phyloP scores from a whole-genome alignment of 1,140 invertebrate species.

The Pseudomyrmex pallidus region DNA sequence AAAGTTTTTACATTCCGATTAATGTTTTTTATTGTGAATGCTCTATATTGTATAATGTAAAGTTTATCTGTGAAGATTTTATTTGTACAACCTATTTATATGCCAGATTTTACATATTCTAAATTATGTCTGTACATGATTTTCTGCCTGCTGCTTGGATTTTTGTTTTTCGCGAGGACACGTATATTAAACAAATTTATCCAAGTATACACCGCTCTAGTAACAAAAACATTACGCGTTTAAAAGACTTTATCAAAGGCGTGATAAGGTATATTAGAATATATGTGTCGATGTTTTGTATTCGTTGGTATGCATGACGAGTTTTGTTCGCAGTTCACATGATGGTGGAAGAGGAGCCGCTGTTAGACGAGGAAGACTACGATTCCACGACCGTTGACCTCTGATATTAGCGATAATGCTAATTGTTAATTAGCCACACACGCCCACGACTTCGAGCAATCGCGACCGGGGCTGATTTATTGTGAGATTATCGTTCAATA shows the following conservation, averaged over 20 bases:
- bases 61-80: not conserved
- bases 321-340: conserved; percentile 83
- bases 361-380: conserved; percentile 80
- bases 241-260: not conserved
- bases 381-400: conserved; percentile 80
- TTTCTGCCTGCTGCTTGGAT: conserved; percentile 57
- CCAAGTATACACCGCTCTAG: too few relatives aligned
- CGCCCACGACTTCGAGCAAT: not conserved
- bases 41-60: not conserved
- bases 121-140: conserved; percentile 62
- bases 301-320: conserved; percentile 81
- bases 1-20: not conserved
- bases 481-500: not conserved
- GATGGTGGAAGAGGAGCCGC: conserved; percentile 81
- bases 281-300: conserved; percentile 54
- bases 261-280: conserved; percentile 21
- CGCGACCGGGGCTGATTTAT: not conserved
- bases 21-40: not conserved
- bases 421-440: conserved; percentile 15
- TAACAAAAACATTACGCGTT: too few relatives aligned
- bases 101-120: not conserved
- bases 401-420: conserved; percentile 72
- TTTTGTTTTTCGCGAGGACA: not conserved
- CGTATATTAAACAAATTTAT: not conserved
- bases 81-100: conserved; percentile 3